Evolutionary conservation across 2,888 invertebrate genomes (phyloP), one percentile per base, ranked within the genome.

Genomic region (Alsophila aescularia): DNA sequence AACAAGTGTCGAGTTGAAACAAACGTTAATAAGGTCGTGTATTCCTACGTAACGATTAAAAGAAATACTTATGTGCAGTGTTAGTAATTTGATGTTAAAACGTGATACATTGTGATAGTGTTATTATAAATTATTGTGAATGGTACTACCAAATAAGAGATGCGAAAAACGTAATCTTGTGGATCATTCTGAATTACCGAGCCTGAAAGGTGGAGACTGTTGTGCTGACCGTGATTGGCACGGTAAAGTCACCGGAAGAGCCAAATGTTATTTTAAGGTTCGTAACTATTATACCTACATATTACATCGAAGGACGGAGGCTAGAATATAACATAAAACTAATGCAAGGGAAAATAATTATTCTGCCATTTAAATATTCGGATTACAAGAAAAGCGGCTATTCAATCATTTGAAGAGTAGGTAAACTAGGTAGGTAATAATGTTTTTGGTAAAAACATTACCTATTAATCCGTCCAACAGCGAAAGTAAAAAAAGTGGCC

Each of bases 251-350:
- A 82, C 82, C 83, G 83, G 83, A 86, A 85, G 83, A 84, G 83
- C 85, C 83, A 90, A 64, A 90, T 90, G 90, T 83, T 88, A 85
- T 87, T 85, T 83, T 89, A 87, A 88, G 89, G 90, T 90, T 65
- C 54, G 57, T 64, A 58, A 62, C 61, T 31, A 62, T 57, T 58
- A 56, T 42, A 49, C 48, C 2, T 4, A 5, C 5, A 62, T 57
- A 49, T 58, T 43, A 40, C 58, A 16, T 24, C 36, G 29, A 44
- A 41, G 44, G 41, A 44, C 37, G 13, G 39, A 29, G 15, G 15
- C 31, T 36, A 42, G 16, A n/a, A n/a, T n/a, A n/a, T n/a, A n/a
- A n/a, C n/a, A n/a, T n/a, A n/a, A n/a, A n/a, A n/a, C n/a, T n/a
- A n/a, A n/a, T n/a, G n/a, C n/a, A n/a, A n/a, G n/a, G n/a, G n/a